Conservation (phyloP, 1,140 invertebrate genomes). For the Drosophila nebulosa region DNA sequence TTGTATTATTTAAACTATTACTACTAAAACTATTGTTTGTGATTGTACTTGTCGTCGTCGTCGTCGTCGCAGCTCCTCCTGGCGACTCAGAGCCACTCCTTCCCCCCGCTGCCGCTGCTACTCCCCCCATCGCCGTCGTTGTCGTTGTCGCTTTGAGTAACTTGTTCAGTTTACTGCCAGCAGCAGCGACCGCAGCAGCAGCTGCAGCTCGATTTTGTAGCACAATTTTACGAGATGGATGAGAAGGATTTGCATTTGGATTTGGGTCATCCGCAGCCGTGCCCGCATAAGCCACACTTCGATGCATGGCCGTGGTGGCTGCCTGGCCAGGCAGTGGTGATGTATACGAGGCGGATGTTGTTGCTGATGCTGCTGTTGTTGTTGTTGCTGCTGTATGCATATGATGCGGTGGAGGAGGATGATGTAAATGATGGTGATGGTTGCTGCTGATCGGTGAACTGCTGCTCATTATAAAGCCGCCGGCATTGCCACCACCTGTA, state of each 20-base stretch:
- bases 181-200: slow-evolving; percentile 73
- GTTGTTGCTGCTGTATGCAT: slow-evolving; percentile 35
- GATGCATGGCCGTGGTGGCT: slow-evolving; percentile 81
- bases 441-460: slow-evolving; percentile 73
- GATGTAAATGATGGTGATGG: slow-evolving; percentile 42
- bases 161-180: slow-evolving; percentile 81
- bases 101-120: slow-evolving; percentile 35
- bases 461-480: slow-evolving; percentile 70
- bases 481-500: slow-evolving; percentile 80
- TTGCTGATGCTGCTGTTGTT: slow-evolving; percentile 33
- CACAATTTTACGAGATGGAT: slow-evolving; percentile 80
- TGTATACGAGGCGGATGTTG: slow-evolving; percentile 65
- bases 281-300: slow-evolving; percentile 81
- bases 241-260: no score
- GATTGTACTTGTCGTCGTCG: slow-evolving; percentile 80
- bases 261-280: slow-evolving; percentile 82
- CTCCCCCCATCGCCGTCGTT: slow-evolving; percentile 37
- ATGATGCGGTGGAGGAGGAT: slow-evolving; percentile 48
- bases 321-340: slow-evolving; percentile 56
- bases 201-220: slow-evolving; percentile 80
- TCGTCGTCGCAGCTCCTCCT: slow-evolving; percentile 42
- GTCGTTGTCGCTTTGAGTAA: slow-evolving; percentile 69
- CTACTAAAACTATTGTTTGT: slow-evolving; percentile 81
- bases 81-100: slow-evolving; percentile 70
- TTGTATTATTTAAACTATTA: slow-evolving; percentile 80